These are phyloP conservation scores for Limanda limanda DNA, from an alignment of 2,113 vertebrate species.

Conservation along the genomic window DNA sequence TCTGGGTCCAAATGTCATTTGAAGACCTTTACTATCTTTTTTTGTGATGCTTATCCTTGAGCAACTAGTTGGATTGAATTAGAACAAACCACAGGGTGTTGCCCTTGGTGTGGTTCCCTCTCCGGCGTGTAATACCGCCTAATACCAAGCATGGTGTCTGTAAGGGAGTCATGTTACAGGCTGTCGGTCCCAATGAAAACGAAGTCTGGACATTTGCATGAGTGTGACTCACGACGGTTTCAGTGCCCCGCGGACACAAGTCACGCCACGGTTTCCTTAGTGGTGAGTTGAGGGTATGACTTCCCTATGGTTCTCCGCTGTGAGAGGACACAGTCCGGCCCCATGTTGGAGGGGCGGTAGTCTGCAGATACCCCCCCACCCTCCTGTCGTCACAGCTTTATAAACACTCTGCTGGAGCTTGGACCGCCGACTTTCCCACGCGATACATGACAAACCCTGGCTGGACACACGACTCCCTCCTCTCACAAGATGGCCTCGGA, in stretches of 20 bases:
- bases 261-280: too few relatives aligned
- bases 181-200: neutral
- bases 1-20: too few relatives aligned
- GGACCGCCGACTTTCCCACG: neutral
- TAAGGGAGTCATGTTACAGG: neutral
- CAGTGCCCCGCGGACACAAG: too few relatives aligned
- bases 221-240: too few relatives aligned
- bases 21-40: too few relatives aligned
- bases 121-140: neutral
- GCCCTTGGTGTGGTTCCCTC: neutral
- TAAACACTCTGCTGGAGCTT: neutral
- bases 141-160: slow-evolving; percentile 20
- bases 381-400: slow-evolving; percentile 21
- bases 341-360: slow-evolving; percentile 37
- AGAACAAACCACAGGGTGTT: too few relatives aligned
- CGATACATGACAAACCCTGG: neutral
- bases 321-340: neutral
- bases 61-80: too few relatives aligned
- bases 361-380: neutral
- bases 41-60: too few relatives aligned
- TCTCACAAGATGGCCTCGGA: slow-evolving; percentile 63
- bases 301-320: too few relatives aligned
- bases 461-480: too few relatives aligned
- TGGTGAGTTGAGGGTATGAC: too few relatives aligned
- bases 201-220: too few relatives aligned